Percentiles rank a stretch among this genome's conserved stretches.
Conservation (phyloP, 2,113 vertebrate genomes). For the Lagopus muta region DNA sequence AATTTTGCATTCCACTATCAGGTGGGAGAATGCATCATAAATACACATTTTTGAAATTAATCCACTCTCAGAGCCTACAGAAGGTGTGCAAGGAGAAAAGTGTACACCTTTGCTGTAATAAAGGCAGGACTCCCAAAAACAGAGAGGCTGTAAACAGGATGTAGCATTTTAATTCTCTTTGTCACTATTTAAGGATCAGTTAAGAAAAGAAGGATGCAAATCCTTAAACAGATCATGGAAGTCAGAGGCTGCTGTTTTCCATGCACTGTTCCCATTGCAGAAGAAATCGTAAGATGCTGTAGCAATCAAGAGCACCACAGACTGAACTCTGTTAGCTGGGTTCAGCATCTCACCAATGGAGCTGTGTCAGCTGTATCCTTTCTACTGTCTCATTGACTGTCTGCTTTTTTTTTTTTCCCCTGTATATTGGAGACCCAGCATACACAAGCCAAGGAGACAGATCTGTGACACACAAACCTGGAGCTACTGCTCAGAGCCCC, state of each 20-base stretch:
- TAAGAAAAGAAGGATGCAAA: neutral
- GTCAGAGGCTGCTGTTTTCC: neutral
- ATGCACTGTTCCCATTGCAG: neutral
- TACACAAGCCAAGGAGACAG: fast-evolving
- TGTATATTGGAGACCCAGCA: neutral
- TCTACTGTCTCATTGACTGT: neutral
- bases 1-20: neutral
- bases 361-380: neutral
- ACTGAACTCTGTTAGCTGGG: neutral
- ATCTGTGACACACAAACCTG: neutral
- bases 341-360: neutral
- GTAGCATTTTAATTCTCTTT: neutral
- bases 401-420: conserved; percentile 10
- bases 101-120: neutral
- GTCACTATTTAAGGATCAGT: neutral
- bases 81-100: conserved; percentile 10
- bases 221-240: neutral
- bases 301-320: neutral
- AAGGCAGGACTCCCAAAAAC: neutral
- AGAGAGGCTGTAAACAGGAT: neutral
- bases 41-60: conserved; percentile 8
- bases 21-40: neutral
- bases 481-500: neutral
- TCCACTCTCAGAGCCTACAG: conserved; percentile 15
- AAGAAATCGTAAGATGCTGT: neutral